Conservation (phyloP, 2,113 vertebrate species). For the Mesembrinibis cayennensis region DNA sequence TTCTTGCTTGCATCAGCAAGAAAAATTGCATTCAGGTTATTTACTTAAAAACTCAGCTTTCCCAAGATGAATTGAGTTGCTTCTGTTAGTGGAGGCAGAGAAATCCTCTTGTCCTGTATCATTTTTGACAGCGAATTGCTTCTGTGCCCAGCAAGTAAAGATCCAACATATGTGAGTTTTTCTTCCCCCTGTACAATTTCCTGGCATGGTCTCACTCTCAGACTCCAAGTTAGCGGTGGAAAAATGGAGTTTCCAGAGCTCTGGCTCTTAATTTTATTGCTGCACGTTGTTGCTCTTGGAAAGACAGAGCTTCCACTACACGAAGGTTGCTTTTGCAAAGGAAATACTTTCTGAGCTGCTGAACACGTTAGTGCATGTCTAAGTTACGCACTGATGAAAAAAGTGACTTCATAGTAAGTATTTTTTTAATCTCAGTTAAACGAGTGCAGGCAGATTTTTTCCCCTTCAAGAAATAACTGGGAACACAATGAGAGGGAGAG, state of each 20-base stretch:
- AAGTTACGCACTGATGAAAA: slow-evolving; percentile 18
- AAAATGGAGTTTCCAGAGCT: slow-evolving; percentile 47
- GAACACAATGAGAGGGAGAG: background rate
- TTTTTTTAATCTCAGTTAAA: slow-evolving; percentile 39
- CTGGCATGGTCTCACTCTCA: background rate
- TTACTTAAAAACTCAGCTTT: background rate
- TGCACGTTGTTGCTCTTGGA: slow-evolving; percentile 43
- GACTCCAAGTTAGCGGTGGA: background rate
- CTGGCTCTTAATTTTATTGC: slow-evolving; percentile 45
- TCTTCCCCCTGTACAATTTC: background rate
- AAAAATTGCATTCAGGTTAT: background rate
- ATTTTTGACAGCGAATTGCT: slow-evolving; percentile 15
- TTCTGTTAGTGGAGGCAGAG: background rate
- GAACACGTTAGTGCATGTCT: slow-evolving; percentile 24
- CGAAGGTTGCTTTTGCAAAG: background rate
- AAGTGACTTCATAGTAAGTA: slow-evolving; percentile 51
- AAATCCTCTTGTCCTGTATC: background rate
- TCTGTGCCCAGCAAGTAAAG: background rate
- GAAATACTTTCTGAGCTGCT: slow-evolving; percentile 40
- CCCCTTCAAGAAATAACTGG: slow-evolving; percentile 35
- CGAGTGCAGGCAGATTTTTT: slow-evolving; percentile 29
- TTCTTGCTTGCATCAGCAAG: slow-evolving; percentile 8
- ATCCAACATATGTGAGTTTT: background rate
- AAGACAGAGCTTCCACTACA: slow-evolving; percentile 50
- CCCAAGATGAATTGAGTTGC: background rate